Evolutionary conservation across 2,113 vertebrate species (phyloP).

Genomic region (Dipodomys merriami): DNA sequence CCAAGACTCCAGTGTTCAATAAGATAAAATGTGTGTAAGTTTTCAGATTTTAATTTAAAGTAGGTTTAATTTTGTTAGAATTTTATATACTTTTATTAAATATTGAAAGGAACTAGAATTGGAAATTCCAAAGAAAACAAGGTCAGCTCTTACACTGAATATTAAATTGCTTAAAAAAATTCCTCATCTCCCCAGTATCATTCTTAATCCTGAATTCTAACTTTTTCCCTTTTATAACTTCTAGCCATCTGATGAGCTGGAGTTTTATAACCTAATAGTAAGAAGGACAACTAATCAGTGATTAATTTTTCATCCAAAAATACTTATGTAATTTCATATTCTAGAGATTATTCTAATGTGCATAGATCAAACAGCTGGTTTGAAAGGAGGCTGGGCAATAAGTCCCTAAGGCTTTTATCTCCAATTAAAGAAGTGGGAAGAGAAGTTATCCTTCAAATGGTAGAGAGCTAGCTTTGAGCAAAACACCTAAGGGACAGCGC

Average conservation of each 20-base stretch:
- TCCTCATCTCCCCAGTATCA: neutral
- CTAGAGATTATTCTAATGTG: neutral
- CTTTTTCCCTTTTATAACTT: neutral
- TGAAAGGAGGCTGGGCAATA: too few relatives aligned
- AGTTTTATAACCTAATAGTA: neutral
- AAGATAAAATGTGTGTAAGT: neutral
- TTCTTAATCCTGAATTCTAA: neutral
- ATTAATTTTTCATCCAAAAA: neutral
- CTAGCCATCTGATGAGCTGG: neutral
- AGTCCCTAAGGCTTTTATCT: too few relatives aligned
- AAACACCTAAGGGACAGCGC: too few relatives aligned
- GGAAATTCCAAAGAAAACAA: slow-evolving; percentile 3
- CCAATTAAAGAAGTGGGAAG: too few relatives aligned
- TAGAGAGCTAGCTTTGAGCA: too few relatives aligned
- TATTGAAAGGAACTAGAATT: neutral
- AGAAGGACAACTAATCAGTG: neutral
- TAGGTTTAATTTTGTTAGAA: neutral
- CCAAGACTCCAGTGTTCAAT: neutral
- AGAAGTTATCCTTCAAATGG: too few relatives aligned
- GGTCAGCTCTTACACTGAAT: neutral
- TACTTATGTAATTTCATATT: slow-evolving; percentile 20
- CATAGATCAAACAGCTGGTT: too few relatives aligned
- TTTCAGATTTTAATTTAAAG: slow-evolving; percentile 2
- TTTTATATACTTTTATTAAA: neutral
- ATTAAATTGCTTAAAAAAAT: neutral